These are phyloP conservation scores for Urocolius indicus DNA, from an alignment of 2,113 vertebrate species.

Conservation along the genomic window DNA sequence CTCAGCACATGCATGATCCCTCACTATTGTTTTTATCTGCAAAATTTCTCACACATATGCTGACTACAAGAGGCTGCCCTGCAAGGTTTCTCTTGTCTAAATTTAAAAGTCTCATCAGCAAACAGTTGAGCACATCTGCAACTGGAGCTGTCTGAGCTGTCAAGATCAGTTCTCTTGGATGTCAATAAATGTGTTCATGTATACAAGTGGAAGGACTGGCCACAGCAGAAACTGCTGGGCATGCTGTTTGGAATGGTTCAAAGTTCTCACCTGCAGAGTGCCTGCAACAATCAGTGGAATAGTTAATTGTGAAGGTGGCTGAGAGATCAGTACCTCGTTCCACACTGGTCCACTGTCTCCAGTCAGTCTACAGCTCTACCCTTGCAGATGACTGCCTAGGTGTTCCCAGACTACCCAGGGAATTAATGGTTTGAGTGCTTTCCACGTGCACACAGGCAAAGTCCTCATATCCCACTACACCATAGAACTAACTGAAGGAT, in stretches of 20 bases:
- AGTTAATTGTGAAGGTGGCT: too few relatives aligned
- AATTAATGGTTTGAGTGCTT: rapidly evolving
- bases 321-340: not conserved
- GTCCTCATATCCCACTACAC: rapidly evolving
- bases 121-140: not conserved
- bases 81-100: not conserved
- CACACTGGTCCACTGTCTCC: not conserved
- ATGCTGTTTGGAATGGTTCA: not conserved
- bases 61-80: not conserved
- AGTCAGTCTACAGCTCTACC: too few relatives aligned
- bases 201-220: not conserved
- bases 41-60: not conserved
- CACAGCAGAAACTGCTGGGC: not conserved
- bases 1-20: rapidly evolving
- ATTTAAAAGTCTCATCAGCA: not conserved
- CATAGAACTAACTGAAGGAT: not conserved
- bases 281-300: not conserved
- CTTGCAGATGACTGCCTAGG: rapidly evolving
- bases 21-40: not conserved
- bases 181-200: not conserved
- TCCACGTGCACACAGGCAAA: rapidly evolving
- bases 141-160: not conserved
- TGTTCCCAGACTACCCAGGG: rapidly evolving
- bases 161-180: rapidly evolving
- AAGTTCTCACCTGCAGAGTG: rapidly evolving